Percentiles rank a stretch among this genome's conserved stretches.
Evolutionary conservation across 2,888 invertebrate genomes (phyloP).

Genomic region (Ceramica pisi): DNA sequence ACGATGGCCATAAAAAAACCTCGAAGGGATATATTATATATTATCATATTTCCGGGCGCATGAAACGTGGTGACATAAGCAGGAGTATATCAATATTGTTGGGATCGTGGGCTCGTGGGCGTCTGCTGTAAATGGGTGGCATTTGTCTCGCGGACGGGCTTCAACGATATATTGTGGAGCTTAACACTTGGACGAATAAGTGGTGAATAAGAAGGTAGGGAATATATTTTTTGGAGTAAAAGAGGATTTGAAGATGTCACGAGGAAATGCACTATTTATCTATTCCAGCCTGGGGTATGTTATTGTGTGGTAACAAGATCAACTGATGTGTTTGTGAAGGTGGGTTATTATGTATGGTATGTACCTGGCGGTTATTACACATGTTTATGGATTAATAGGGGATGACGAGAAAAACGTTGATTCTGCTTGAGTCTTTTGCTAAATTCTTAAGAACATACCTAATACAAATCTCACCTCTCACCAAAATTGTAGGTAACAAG

Average conservation of each 20-base stretch:
- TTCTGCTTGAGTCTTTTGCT: not conserved
- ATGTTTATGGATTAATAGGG: not conserved
- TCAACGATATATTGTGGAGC: slow-evolving; percentile 14
- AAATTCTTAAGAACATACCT: no score
- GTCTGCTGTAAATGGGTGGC: slow-evolving; percentile 39
- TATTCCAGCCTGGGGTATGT: not conserved
- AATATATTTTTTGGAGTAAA: slow-evolving; percentile 8
- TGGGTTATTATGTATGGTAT: not conserved
- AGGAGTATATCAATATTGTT: slow-evolving; percentile 38
- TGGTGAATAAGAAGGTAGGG: slow-evolving; percentile 19
- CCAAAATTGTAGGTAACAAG: no score
- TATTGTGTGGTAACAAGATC: not conserved
- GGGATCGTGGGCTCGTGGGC: slow-evolving; percentile 31
- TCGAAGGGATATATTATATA: not conserved
- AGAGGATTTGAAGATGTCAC: not conserved
- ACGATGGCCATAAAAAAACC: slow-evolving; percentile 17
- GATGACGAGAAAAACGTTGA: not conserved
- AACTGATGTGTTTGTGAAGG: not conserved
- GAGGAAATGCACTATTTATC: not conserved
- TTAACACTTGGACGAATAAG: slow-evolving; percentile 23
- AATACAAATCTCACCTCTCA: no score
- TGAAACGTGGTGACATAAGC: slow-evolving; percentile 31
- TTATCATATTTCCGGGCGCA: slow-evolving; percentile 43
- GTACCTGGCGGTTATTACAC: no score
- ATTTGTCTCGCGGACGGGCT: slow-evolving; percentile 33